These are phyloP conservation scores for Andricus quercusramuli DNA, from an alignment of 2,888 invertebrate species.

Conservation along the genomic window DNA sequence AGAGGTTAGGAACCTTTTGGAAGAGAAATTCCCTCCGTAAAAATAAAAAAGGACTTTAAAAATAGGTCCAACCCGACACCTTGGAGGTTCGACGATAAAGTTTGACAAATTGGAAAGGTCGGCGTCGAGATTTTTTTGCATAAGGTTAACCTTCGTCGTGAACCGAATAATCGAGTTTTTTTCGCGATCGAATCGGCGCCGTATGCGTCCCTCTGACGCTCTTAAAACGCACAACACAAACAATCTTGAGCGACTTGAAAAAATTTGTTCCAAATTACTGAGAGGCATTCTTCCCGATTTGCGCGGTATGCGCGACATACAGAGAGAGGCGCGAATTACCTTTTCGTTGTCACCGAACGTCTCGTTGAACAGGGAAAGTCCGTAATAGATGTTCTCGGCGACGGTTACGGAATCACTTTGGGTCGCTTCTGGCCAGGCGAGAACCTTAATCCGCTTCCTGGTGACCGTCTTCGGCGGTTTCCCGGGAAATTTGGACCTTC, in stretches of 20 bases:
- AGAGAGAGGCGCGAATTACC: slow-evolving; percentile 63
- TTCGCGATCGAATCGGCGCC: slow-evolving; percentile 61
- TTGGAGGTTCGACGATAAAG: background rate
- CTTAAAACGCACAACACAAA: slow-evolving; percentile 52
- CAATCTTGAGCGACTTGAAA: slow-evolving; percentile 39
- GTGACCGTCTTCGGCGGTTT: slow-evolving; percentile 93
- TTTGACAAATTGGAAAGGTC: slow-evolving; percentile 30
- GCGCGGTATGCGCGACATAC: slow-evolving; percentile 44
- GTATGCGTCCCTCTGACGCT: slow-evolving; percentile 63
- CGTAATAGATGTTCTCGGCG: slow-evolving; percentile 79
- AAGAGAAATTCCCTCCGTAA: background rate
- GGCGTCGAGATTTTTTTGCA: slow-evolving; percentile 18
- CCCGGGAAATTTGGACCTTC: slow-evolving; percentile 92
- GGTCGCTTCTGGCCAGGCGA: slow-evolving; percentile 82
- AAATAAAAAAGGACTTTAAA: background rate
- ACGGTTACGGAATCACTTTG: slow-evolving; percentile 80
- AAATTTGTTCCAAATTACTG: slow-evolving; percentile 45
- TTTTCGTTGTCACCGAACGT: slow-evolving; percentile 77
- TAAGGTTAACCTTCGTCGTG: slow-evolving; percentile 61
- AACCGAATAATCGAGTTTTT: slow-evolving; percentile 56
- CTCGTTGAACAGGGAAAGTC: slow-evolving; percentile 77
- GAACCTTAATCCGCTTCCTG: slow-evolving; percentile 91
- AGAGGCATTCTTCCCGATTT: slow-evolving; percentile 22
- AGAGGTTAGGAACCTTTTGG: slow-evolving; percentile 33
- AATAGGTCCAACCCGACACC: background rate